Base-by-base conservation (phyloP, 2,888 invertebrate species). In the Periphyllus acericola region DNA sequence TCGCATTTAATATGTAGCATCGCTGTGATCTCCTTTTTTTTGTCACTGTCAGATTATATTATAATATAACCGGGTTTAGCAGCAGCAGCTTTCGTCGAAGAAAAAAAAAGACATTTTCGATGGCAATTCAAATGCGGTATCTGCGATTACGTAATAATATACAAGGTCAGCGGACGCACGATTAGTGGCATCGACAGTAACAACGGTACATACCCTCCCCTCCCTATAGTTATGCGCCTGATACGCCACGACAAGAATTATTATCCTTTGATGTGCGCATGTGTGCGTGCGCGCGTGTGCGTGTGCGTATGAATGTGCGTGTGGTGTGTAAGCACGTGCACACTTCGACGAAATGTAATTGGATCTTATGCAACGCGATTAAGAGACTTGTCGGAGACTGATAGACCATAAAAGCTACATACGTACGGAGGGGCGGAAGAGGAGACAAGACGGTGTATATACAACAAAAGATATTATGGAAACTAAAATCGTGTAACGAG, bases 401-500 rank as follows among this genome's bases (percentile, higher is more conserved):
- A 78, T 79, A 34, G 78, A 85, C 79, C 85, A 79, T 85, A 85
- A 78, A 85, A 79, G 66, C 66, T 71, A 68, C 11, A 21, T 6
- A 52, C 29, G 21, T 6, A 34, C 34, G 8, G 29, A 14, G 21
- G 8, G 4, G 17, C 46, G 29, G 32, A 60, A 11, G 66, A 71
- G 71, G n/a, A 40, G 46, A 55, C 66, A 40, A 25, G 75, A 25
- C 76, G 25, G 11, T 6, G 76, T 66, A 68, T 17, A 46, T 66
- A 79, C 71, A 52, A 79, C 78, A 79, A 85, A 83, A 79, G 85
- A 85, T 72, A 83, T 85, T 76, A 76, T n/a, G 55, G 52, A 72
- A 79, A 78, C 78, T 78, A 85, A 76, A 79, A 85, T 71, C 79
- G 78, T 85, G 79, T 79, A 79, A 79, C 85, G 85, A 85, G 76